Base-by-base conservation (phyloP, 2,113 vertebrate species). In the Oophaga pumilio region DNA sequence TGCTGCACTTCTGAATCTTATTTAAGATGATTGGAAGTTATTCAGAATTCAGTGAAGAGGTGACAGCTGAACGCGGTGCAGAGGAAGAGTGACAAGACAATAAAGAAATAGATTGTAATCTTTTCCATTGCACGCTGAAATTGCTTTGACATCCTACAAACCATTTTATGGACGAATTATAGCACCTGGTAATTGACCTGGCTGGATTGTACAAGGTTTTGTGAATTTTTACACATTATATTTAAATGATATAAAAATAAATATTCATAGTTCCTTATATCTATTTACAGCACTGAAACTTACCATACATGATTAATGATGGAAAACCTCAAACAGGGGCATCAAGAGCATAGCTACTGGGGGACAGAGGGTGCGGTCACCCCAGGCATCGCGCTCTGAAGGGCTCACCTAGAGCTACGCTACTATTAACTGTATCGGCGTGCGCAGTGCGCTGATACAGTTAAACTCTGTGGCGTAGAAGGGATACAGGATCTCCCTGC, bases 131-230 rank as follows among this genome's bases (percentile, higher is more conserved):
- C 68, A 71, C 26, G 17, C 6, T 71, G 68, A 71, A 74, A 74
- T 74, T 49, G 33, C 71, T 50, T 74, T 74, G 71, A 74, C 71
- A 74, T 74, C 43, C 71, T 74, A 74, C 33, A 74, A 74, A 74
- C 33, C 3, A 43, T 74, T 74, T 74, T 20, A 74, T 11, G 71
- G 50, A 43, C 17, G 4, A 74, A 33, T 49, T 3, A 20, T 22
- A 22, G 71, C 71, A 50, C 18, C 71, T 22, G 71, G 71, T 22
- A 74, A 50, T 74, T 74, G 71, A 74, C 33, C 71, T 74, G 43
- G 71, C 18, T 74, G 43, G 7, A 33, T 22, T 1, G 28, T 49
- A 73, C 8, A 2, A 43, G 2, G 14, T 24, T 8, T 73, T 43
- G 28, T 4, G 69, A 28, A 69, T 69, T 69, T 69, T 69, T 69